phyloP scores from a whole-genome alignment of 2,888 invertebrate species.

The Cataglyphis cursor region DNA sequence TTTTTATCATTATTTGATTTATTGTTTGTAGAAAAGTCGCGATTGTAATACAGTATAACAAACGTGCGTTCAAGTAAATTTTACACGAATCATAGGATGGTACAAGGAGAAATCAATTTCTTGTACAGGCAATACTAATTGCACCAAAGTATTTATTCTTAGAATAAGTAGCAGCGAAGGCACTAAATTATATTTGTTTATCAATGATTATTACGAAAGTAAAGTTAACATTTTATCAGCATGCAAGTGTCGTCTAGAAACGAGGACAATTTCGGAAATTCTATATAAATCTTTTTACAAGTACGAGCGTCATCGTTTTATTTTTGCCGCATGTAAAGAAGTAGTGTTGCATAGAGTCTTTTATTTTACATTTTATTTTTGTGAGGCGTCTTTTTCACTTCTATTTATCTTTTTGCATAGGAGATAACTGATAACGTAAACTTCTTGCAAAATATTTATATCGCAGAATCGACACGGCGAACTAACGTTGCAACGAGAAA shows the following conservation, averaged over 20 bases:
- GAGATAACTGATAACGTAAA: slow-evolving; percentile 19
- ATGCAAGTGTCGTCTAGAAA: slow-evolving; percentile 44
- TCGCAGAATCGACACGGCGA: slow-evolving; percentile 3
- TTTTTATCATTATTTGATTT: not conserved
- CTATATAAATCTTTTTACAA: slow-evolving; percentile 45
- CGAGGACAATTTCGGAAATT: slow-evolving; percentile 27
- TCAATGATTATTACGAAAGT: slow-evolving; percentile 52
- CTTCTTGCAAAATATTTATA: slow-evolving; percentile 20
- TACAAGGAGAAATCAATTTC: slow-evolving; percentile 51
- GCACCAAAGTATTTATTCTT: slow-evolving; percentile 58
- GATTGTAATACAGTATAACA: not conserved
- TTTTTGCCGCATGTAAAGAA: slow-evolving; percentile 17
- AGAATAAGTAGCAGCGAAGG: slow-evolving; percentile 57
- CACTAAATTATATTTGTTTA: slow-evolving; percentile 56
- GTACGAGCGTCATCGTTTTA: slow-evolving; percentile 17
- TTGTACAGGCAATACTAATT: slow-evolving; percentile 49
- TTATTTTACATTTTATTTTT: slow-evolving; percentile 25
- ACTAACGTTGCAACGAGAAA: slow-evolving; percentile 18
- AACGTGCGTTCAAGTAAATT: slow-evolving; percentile 4
- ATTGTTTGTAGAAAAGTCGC: slow-evolving; percentile 20
- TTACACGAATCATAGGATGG: slow-evolving; percentile 26
- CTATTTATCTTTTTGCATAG: slow-evolving; percentile 5
- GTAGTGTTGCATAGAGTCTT: not conserved
- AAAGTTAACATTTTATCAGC: slow-evolving; percentile 49
- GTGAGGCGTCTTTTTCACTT: slow-evolving; percentile 16